Percentiles rank a stretch among this genome's conserved stretches.
phyloP scores from a whole-genome alignment of 1,140 invertebrate species.

The Trichoplusia ni region DNA sequence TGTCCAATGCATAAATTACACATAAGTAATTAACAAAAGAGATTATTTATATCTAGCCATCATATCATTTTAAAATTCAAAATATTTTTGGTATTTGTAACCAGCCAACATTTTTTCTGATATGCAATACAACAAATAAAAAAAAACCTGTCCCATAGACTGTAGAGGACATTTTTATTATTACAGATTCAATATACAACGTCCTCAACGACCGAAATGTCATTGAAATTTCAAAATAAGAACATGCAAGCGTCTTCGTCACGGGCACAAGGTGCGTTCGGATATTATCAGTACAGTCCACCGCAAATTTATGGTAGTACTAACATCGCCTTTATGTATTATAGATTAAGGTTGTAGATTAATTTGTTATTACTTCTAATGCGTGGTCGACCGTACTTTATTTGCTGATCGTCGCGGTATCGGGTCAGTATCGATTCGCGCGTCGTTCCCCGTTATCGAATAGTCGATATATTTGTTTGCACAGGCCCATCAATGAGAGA shows the following conservation, averaged over 20 bases:
- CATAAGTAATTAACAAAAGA: too few relatives aligned
- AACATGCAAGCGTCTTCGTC: constrained; percentile 14
- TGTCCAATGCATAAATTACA: too few relatives aligned
- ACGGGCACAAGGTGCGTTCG: constrained; percentile 52
- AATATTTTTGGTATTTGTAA: too few relatives aligned
- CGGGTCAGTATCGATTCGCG: constrained; percentile 73
- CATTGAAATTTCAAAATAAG: constrained; percentile 21
- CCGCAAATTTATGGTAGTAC: too few relatives aligned
- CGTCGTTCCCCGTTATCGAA: constrained; percentile 61
- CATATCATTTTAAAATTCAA: too few relatives aligned
- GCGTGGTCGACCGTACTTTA: constrained; percentile 52
- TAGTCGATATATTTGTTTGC: constrained; percentile 78
- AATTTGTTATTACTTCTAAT: too few relatives aligned
- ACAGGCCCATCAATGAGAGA: constrained; percentile 69
- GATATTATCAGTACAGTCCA: constrained; percentile 71
- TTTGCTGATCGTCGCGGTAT: constrained; percentile 66
- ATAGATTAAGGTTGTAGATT: too few relatives aligned
- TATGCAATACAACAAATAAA: too few relatives aligned
- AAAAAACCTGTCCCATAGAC: too few relatives aligned
- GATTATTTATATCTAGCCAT: too few relatives aligned
- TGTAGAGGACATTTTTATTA: not conserved
- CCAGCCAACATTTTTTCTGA: too few relatives aligned
- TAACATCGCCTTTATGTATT: too few relatives aligned
- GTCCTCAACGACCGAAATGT: not conserved
- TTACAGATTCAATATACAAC: not conserved